Evolutionary conservation across 1,140 invertebrate species (phyloP).

Genomic region (Heliconius hermathena): DNA sequence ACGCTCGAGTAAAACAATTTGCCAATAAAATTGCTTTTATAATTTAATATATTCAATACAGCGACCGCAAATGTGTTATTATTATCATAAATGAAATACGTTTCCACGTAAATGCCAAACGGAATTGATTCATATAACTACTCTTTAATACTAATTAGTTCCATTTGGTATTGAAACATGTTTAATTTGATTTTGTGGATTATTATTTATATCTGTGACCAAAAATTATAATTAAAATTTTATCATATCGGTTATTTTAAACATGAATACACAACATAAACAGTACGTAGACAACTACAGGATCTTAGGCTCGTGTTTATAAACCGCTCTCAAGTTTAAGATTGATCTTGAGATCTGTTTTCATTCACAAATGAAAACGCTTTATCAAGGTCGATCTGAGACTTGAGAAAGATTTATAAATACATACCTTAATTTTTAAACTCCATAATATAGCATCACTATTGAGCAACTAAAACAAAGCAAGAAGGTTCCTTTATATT

Average conservation of each 20-base stretch:
- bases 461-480: too few species aligned
- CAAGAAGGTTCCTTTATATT: too few species aligned
- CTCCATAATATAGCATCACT: too few species aligned
- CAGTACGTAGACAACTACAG: too few species aligned
- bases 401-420: too few species aligned
- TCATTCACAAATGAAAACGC: too few species aligned
- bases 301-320: too few species aligned
- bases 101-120: slow-evolving; percentile 31
- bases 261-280: too few species aligned
- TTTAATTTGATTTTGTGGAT: slow-evolving; percentile 29
- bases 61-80: slow-evolving; percentile 24
- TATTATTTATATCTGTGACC: neutral
- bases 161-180: slow-evolving; percentile 17
- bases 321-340: too few species aligned
- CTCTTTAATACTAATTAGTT: slow-evolving; percentile 29
- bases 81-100: slow-evolving; percentile 32
- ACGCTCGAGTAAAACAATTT: slow-evolving; percentile 19
- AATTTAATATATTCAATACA: slow-evolving; percentile 25
- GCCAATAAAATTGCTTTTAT: slow-evolving; percentile 12
- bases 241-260: neutral
- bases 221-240: neutral
- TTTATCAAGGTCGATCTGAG: too few species aligned
- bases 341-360: too few species aligned
- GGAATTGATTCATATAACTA: slow-evolving; percentile 31
- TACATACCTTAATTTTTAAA: too few species aligned